These are phyloP conservation scores for Thecophora atra DNA, from an alignment of 2,888 invertebrate genomes.

Conservation along the genomic window DNA sequence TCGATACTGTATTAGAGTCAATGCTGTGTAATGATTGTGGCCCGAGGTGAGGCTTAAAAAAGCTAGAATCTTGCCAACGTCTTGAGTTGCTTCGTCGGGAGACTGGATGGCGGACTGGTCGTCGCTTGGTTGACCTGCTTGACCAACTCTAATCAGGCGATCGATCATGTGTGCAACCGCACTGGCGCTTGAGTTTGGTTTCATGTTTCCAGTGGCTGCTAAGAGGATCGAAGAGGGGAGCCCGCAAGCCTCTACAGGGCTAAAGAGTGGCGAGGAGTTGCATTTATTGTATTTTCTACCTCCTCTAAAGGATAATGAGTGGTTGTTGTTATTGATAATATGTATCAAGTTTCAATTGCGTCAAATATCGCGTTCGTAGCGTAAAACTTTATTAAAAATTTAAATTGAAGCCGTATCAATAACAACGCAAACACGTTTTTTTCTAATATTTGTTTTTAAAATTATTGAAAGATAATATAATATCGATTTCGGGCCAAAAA, in stretches of 20 bases:
- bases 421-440: too few species aligned
- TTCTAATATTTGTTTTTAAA: too few species aligned
- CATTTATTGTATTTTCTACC: too few species aligned
- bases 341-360: neutral
- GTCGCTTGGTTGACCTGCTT: constrained; percentile 14
- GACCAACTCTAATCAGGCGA: constrained; percentile 32
- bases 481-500: too few species aligned
- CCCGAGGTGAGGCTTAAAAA: neutral
- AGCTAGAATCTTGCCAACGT: neutral
- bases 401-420: too few species aligned
- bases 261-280: too few species aligned
- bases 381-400: too few species aligned
- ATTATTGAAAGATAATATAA: too few species aligned
- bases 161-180: constrained; percentile 36
- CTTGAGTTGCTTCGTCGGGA: constrained; percentile 1
- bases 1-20: constrained; percentile 8
- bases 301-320: neutral
- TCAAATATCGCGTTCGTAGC: too few species aligned
- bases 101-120: neutral
- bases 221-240: neutral
- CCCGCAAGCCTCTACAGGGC: neutral
- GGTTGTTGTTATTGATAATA: constrained; percentile 5
- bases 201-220: neutral
- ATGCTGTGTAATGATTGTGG: neutral
- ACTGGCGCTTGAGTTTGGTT: constrained; percentile 2